These are phyloP conservation scores for Drosophila funebris DNA, from an alignment of 1,140 invertebrate genomes.

Conservation along the genomic window DNA sequence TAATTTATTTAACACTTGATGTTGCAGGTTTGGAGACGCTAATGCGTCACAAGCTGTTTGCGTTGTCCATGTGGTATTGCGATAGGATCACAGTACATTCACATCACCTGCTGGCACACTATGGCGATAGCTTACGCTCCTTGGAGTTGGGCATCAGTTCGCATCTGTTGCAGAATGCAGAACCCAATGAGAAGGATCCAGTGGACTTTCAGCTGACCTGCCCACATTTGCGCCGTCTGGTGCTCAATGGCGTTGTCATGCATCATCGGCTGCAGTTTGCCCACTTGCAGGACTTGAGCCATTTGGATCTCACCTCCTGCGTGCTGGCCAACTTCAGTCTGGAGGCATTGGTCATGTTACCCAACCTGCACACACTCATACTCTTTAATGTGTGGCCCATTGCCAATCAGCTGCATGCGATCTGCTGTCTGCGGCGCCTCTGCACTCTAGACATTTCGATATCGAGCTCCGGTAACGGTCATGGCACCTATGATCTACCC, in stretches of 20 bases:
- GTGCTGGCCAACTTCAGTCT: conserved; percentile 85
- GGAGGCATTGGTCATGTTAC: conserved; percentile 85
- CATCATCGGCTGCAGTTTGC: conserved; percentile 77
- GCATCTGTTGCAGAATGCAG: conserved; percentile 81
- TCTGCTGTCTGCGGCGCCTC: conserved; percentile 86
- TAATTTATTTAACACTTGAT: neutral
- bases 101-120: conserved; percentile 82
- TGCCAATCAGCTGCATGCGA: conserved; percentile 85
- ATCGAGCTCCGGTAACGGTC: conserved; percentile 70
- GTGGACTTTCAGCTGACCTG: conserved; percentile 86
- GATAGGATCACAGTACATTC: conserved; percentile 86
- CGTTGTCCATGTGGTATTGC: conserved; percentile 90
- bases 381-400: conserved; percentile 89
- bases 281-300: conserved; percentile 86
- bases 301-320: conserved; percentile 92
- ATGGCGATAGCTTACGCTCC: conserved; percentile 83
- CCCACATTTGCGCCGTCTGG: conserved; percentile 87
- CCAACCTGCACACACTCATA: conserved; percentile 89
- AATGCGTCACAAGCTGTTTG: conserved; percentile 88
- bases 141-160: conserved; percentile 84
- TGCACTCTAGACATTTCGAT: conserved; percentile 92
- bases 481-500: conserved; percentile 80
- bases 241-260: conserved; percentile 84
- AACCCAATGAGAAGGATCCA: conserved; percentile 77
- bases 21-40: conserved; percentile 86